Evolutionary conservation across 1,140 invertebrate species (phyloP).

Genomic region (Leptestheria dahalacensis): DNA sequence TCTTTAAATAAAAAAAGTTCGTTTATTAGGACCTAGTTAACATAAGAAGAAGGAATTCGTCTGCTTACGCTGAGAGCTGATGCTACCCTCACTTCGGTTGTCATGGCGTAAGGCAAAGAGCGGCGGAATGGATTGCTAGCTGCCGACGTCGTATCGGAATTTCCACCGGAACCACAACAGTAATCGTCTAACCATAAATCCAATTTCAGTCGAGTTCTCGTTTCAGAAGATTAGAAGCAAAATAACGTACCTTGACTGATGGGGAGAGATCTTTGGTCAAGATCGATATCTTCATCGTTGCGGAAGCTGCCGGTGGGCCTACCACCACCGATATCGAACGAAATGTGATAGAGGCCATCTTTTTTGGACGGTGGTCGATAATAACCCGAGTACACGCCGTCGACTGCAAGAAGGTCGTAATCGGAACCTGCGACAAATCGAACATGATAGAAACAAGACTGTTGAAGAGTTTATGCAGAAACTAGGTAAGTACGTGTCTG

Average conservation of each 20-base stretch:
- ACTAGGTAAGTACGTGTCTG: background rate
- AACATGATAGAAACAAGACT: background rate
- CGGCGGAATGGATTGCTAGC: background rate
- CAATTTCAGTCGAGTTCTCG: background rate
- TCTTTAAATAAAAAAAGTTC: no score
- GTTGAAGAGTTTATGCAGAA: background rate
- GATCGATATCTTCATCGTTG: background rate
- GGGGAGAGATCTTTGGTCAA: background rate
- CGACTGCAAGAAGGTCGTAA: background rate
- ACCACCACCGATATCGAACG: background rate
- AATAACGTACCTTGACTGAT: background rate
- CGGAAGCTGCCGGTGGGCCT: background rate
- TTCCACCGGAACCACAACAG: background rate
- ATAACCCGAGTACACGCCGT: conserved; percentile 1
- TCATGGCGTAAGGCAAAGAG: background rate
- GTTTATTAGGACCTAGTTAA: no score
- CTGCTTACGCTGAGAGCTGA: background rate
- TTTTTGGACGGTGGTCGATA: background rate
- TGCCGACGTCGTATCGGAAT: background rate
- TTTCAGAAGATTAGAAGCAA: background rate
- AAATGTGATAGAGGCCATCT: background rate
- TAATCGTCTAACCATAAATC: background rate
- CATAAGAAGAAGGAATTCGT: no score
- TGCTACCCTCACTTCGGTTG: background rate
- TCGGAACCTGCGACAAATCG: background rate